These are phyloP conservation scores for Drusus annulatus DNA, from an alignment of 1,140 invertebrate species.

Conservation along the genomic window DNA sequence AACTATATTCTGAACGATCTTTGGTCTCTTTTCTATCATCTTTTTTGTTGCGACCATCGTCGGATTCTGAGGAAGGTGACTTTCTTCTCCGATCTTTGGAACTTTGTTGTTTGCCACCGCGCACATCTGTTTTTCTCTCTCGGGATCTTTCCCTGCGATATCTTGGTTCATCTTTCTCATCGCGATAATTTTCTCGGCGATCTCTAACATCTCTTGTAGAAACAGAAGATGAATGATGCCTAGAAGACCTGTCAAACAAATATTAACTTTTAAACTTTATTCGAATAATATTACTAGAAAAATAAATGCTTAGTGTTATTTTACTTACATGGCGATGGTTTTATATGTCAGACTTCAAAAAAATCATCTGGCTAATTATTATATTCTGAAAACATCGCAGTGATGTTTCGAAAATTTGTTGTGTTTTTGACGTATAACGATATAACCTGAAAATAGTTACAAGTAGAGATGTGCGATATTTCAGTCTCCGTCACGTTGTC, in stretches of 20 bases:
- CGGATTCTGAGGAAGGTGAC: slow-evolving; percentile 5
- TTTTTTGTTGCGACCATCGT: background rate
- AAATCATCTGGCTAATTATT: no score
- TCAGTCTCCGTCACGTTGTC: no score
- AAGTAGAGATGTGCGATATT: no score
- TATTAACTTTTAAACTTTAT: background rate
- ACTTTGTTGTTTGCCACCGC: slow-evolving; percentile 4
- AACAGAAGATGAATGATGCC: slow-evolving; percentile 13
- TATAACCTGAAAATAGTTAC: no score
- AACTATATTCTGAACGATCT: slow-evolving; percentile 15
- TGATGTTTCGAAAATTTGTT: no score
- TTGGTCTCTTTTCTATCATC: background rate
- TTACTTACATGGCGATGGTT: no score
- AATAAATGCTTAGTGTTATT: no score
- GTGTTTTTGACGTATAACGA: no score
- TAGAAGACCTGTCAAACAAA: slow-evolving; percentile 33
- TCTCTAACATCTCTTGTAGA: slow-evolving; percentile 16
- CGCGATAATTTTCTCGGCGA: slow-evolving; percentile 12
- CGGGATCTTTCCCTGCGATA: background rate
- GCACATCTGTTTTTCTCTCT: background rate
- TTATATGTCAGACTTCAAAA: no score
- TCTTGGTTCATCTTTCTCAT: slow-evolving; percentile 11
- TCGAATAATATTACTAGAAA: no score
- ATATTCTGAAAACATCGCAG: no score
- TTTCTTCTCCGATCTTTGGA: slow-evolving; percentile 19